Evolutionary conservation across 2,888 invertebrate genomes (phyloP), one percentile per base, ranked within the genome.

Genomic region (Oscheius myriophilus): DNA sequence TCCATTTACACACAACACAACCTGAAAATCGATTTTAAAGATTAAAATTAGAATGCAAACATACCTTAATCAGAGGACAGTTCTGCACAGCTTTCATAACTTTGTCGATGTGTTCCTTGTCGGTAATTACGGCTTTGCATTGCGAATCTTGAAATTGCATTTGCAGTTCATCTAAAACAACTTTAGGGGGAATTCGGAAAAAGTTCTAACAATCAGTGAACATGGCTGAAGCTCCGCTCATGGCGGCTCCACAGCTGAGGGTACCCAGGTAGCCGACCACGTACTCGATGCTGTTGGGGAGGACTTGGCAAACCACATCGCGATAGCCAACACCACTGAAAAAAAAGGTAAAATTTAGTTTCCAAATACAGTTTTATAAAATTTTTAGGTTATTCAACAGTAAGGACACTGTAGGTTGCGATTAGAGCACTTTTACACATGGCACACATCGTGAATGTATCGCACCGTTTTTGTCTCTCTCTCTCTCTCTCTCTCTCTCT

Each of bases 201-300:
- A n/a, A n/a, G n/a, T n/a, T n/a, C 78, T 65, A 49, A 82, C 82
- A 75, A 49, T 82, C 75, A 21, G 82, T 82, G 61, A 81, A 82
- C 53, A 75, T 62, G 23, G 73, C 71, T 39, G 77, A 81, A 14
- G 84, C 84, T 2, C 78, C 79, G 51, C 76, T 79, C 51, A 76
- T 62, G 26, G 71, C 73, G 14, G 80, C 82, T 11, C 82, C 82
- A 43, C 69, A 72, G 16, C 66, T 46, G n/a, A 64, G 63, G 12
- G 68, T 64, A 9, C 75, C 80, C 39, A 73, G 62, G 41, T 64
- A 83, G 21, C 79, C 74, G 16, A 77, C 69, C 16, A 64, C 69
- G 45, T 67, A 82, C 62, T 82, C 76, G 66, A 76, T 71, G 49
- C 76, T 78, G 62, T 82, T 82, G 26, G 72, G 77, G 33, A 83